Conservation (phyloP, 92 coral and sea anemone genomes). For the Epizoanthus ramosus region DNA sequence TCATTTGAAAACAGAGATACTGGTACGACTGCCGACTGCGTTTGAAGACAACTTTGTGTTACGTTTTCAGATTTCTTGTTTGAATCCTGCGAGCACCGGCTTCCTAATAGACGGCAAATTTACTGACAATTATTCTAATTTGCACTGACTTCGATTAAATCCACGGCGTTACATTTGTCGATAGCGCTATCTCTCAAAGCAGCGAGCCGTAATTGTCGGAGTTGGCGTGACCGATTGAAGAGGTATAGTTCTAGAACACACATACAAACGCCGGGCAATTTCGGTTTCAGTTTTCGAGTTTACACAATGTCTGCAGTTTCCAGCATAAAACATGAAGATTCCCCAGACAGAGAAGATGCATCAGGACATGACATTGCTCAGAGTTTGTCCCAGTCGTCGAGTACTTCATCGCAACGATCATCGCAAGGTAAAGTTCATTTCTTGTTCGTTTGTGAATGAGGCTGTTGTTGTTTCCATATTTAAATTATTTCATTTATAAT, state of each 20-base stretch:
- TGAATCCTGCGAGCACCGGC: conserved; percentile 23
- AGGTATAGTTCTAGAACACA: conserved; percentile 24
- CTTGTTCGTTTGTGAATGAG: background rate
- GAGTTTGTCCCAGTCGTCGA: conserved; percentile 21
- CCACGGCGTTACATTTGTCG: conserved; percentile 6
- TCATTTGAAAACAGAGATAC: conserved; percentile 36
- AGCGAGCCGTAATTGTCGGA: background rate
- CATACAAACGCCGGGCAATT: conserved; percentile 9
- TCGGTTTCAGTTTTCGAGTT: conserved; percentile 28
- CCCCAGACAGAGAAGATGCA: conserved; percentile 27
- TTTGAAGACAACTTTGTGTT: conserved; percentile 7
- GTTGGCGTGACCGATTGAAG: conserved; percentile 47
- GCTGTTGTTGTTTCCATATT: conserved; percentile 15
- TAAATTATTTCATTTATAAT: conserved; percentile 11
- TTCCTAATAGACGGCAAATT: background rate
- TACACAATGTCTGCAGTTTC: conserved; percentile 22
- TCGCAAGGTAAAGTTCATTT: conserved; percentile 34
- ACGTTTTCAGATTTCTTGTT: conserved; percentile 30
- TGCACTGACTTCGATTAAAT: conserved; percentile 20
- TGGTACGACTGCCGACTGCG: background rate
- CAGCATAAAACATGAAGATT: conserved; percentile 24
- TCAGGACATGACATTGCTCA: conserved; percentile 8
- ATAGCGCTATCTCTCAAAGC: background rate
- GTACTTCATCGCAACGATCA: conserved; percentile 10
- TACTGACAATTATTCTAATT: background rate